These are phyloP conservation scores for Athripsodes cinereus DNA, from an alignment of 2,888 invertebrate genomes.

Conservation along the genomic window DNA sequence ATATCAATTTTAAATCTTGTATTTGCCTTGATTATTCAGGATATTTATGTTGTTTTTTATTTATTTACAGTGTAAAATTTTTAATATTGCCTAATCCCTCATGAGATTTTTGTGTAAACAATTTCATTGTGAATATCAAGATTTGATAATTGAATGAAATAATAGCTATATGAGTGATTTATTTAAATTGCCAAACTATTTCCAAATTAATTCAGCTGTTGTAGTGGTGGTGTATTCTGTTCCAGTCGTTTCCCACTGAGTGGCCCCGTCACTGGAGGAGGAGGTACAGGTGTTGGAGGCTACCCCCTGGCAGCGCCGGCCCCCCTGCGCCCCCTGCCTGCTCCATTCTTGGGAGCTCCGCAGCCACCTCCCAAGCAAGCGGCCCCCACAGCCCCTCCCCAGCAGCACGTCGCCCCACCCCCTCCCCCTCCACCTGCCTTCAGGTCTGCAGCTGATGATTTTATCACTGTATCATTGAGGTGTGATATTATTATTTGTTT, in stretches of 20 bases:
- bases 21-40: too few relatives aligned
- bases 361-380: slow-evolving; percentile 44
- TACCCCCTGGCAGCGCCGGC: slow-evolving; percentile 38
- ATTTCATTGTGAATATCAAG: too few relatives aligned
- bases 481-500: slow-evolving; percentile 41
- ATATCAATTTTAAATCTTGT: too few relatives aligned
- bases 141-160: too few relatives aligned
- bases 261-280: slow-evolving; percentile 12
- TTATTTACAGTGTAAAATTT: too few relatives aligned
- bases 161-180: too few relatives aligned
- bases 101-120: too few relatives aligned
- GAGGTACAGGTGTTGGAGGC: neutral
- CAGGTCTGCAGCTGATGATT: slow-evolving; percentile 67
- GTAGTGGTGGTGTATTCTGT: too few relatives aligned
- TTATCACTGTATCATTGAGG: slow-evolving; percentile 65
- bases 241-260: slow-evolving; percentile 35
- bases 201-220: too few relatives aligned
- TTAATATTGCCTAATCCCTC: too few relatives aligned
- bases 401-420: slow-evolving; percentile 45
- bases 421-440: slow-evolving; percentile 53
- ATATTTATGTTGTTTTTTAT: too few relatives aligned
- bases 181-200: too few relatives aligned
- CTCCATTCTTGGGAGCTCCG: slow-evolving; percentile 51
- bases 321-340: slow-evolving; percentile 37
- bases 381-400: slow-evolving; percentile 37